Evolutionary conservation across 2,113 vertebrate species (phyloP), one percentile per base, ranked within the genome.

Genomic region (Proteles cristata): DNA sequence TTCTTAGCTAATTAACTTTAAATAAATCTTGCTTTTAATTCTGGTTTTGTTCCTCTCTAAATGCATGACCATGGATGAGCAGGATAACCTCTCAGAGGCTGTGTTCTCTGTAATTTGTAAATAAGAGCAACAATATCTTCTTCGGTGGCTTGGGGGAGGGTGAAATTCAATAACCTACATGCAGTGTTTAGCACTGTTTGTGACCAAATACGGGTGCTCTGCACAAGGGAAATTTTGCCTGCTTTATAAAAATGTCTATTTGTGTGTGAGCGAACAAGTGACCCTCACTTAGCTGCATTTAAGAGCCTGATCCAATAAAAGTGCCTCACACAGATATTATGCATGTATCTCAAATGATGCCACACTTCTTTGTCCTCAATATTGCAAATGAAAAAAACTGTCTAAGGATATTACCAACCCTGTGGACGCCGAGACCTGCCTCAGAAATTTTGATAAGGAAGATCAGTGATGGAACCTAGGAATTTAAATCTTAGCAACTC

Each of bases 21-120:
- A 76, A 63, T 4, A 93, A 15, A 90, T 17, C n/a, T 87, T 93
- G 50, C 16, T 71, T 93, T 76, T 63, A 48, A 35, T 69, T 69
- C 66, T 86, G 11, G 11, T 65, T 76, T 53, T 14, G 7, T 39
- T 74, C 28, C 25, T 84, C 80, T 74, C 58, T 92, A 53, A 81
- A 33, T 86, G 3, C 3, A n/a, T 68, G 33, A 77, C 15, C 12
- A 61, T 16, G n/a, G n/a, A 39, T 71, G 6, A 26, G 16, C 87
- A 61, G 31, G 11, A 39, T 43, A 66, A 66, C 19, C 4, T 74
- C 8, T 55, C 71, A 74, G 77, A 80, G 86, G 19, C 45, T 74
- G 11, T 80, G 45, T 86, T 88, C 16, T 48, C 28, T 79, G 16
- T 95, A 50, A 76, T 86, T 76, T 81, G 43, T 28, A 55, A 53